phyloP scores from a whole-genome alignment of 2,888 invertebrate species.

The Mimumesa dahlbomi region DNA sequence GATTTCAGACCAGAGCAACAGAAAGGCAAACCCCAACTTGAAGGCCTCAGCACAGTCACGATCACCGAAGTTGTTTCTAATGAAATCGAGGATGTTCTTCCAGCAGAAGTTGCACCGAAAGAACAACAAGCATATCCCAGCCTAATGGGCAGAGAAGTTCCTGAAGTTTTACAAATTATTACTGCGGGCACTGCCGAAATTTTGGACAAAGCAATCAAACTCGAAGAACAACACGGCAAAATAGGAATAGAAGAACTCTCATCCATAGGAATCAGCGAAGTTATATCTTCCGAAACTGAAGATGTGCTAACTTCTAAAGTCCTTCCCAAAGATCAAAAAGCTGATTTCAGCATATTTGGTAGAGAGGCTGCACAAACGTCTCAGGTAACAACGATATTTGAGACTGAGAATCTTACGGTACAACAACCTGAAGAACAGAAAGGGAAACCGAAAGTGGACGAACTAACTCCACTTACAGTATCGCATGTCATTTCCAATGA shows the following conservation, averaged over 20 bases:
- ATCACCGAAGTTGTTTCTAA: constrained; percentile 64
- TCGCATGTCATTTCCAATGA: constrained; percentile 66
- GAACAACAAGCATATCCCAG: constrained; percentile 68
- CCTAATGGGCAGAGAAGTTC: constrained; percentile 75
- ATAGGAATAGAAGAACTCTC: constrained; percentile 66
- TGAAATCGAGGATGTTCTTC: constrained; percentile 64
- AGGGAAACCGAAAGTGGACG: constrained; percentile 68
- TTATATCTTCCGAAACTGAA: constrained; percentile 64
- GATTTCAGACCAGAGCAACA: constrained; percentile 60
- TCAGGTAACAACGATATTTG: constrained; percentile 64
- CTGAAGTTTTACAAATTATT: constrained; percentile 78
- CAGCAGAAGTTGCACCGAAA: constrained; percentile 53
- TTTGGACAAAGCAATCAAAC: constrained; percentile 56
- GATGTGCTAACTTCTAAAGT: constrained; percentile 56
- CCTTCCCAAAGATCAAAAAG: constrained; percentile 71
- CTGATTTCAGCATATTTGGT: constrained; percentile 72
- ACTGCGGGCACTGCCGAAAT: constrained; percentile 67
- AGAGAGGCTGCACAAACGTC: constrained; percentile 73
- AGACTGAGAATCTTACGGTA: constrained; percentile 55
- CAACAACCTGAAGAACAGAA: constrained; percentile 64
- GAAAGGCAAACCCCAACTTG: constrained; percentile 54
- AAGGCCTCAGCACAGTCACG: constrained; percentile 64
- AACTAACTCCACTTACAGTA: constrained; percentile 65
- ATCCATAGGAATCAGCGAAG: constrained; percentile 66
- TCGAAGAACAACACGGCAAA: constrained; percentile 69